Evolutionary conservation across 1,140 invertebrate species (phyloP).

Genomic region (Calycopis cecrops): DNA sequence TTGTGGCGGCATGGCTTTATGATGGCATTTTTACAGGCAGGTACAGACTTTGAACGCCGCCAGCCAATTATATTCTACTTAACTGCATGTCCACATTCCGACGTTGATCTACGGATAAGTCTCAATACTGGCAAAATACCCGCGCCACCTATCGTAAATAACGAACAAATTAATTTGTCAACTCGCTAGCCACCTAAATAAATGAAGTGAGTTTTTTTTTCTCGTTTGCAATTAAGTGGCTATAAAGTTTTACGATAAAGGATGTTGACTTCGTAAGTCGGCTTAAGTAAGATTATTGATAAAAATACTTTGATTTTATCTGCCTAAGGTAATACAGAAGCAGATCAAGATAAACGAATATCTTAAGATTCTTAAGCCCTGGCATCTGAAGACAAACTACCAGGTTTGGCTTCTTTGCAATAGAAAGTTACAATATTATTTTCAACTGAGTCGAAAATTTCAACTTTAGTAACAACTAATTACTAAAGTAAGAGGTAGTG

Average conservation of each 20-base stretch:
- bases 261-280: not conserved
- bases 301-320: too few relatives aligned
- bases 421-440: too few relatives aligned
- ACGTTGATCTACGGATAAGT: conserved; percentile 21
- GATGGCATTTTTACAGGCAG: conserved; percentile 71
- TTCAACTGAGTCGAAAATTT: too few relatives aligned
- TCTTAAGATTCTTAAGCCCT: too few relatives aligned
- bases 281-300: too few relatives aligned
- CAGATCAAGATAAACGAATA: too few relatives aligned
- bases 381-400: too few relatives aligned
- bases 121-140: conserved; percentile 1
- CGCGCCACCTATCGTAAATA: not conserved
- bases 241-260: conserved; percentile 21
- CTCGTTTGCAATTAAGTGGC: conserved; percentile 9
- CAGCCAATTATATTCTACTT: conserved; percentile 72
- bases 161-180: conserved; percentile 9
- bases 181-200: not conserved
- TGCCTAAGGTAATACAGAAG: too few relatives aligned
- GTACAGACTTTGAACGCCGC: conserved; percentile 64
- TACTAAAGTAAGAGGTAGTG: too few relatives aligned
- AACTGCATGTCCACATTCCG: conserved; percentile 33
- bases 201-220: conserved; percentile 11
- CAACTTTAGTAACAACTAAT: too few relatives aligned
- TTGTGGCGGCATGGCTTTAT: conserved; percentile 63
- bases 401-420: too few relatives aligned